phyloP scores from a whole-genome alignment of 2,888 invertebrate genomes.

The Aspidiotus destructor region DNA sequence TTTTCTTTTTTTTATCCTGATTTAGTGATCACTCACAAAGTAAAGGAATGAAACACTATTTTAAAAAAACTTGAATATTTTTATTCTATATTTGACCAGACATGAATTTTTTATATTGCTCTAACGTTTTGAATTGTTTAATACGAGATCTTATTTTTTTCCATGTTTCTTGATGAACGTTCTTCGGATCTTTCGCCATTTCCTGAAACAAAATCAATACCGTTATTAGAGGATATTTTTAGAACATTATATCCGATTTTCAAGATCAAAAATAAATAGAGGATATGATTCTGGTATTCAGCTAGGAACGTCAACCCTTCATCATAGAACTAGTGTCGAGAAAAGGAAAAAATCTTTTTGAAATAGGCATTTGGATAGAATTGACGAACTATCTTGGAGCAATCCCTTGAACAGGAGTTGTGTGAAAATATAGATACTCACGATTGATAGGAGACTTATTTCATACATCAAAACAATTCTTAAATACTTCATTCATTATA shows the following conservation, averaged over 20 bases:
- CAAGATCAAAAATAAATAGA: not conserved
- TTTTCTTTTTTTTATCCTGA: not conserved
- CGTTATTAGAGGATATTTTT: too few relatives aligned
- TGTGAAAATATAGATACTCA: too few relatives aligned
- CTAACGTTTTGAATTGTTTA: constrained; percentile 66
- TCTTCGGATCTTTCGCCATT: constrained; percentile 77
- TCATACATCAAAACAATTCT: too few relatives aligned
- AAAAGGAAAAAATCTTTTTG: not conserved
- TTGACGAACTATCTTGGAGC: too few relatives aligned
- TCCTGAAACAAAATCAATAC: constrained; percentile 46
- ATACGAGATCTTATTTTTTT: constrained; percentile 76
- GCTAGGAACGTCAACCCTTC: too few relatives aligned
- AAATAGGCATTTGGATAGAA: too few relatives aligned
- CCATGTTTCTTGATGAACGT: constrained; percentile 85
- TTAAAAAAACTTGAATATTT: not conserved
- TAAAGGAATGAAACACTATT: not conserved
- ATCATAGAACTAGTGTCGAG: not conserved
- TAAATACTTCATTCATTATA: too few relatives aligned
- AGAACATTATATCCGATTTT: not conserved
- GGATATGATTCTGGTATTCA: not conserved
- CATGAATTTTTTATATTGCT: constrained; percentile 33
- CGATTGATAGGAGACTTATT: too few relatives aligned
- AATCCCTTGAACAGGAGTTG: too few relatives aligned
- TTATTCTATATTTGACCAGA: not conserved
- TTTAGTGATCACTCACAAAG: not conserved